Base-by-base conservation (phyloP, 2,888 invertebrate species). In the Ectobius pallidus region DNA sequence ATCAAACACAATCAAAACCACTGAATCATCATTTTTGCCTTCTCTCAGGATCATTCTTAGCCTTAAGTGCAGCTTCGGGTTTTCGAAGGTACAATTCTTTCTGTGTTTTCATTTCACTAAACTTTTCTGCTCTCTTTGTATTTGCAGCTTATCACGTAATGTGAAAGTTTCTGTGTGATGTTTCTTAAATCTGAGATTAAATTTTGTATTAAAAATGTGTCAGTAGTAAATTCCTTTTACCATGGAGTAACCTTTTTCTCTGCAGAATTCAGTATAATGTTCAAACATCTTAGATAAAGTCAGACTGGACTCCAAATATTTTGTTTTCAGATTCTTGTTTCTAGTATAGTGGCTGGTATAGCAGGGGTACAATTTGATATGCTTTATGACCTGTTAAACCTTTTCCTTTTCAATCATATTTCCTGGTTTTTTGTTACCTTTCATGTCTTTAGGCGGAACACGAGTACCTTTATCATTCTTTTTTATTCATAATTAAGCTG, bases 101-200 rank as follows among this genome's bases (percentile, higher is more conserved):
- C 20, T 58, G 58, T 58, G 27, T 22, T 58, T 58, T 58, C 3
- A 58, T 22, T 4, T 58, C 3, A 3, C 3, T 22, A n/a, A 58
- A 6, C 16, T 25, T 58, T 20, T 58, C 22, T 20, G 58, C 20
- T 7, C 58, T 14, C n/a, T 58, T 58, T 58, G 20, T n/a, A 58
- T 22, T 58, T 58, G 58, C n/a, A 58, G 58, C 58, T 58, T 20
- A 27, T 58, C 9, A 58, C 58, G 14, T 39, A 58, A 58, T 58
- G 9, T 58, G 58, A n/a, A 58, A 58, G 58, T 58, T 2, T 20
- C 20, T 58, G 7, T 58, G 9, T 58, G 58, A 9, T 6, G 39
- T 9, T 39, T 39, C 7, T 14, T 39, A 39, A 58, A 18, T 58
- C 27, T n/a, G n/a, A 6, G 58, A 58, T 58, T 58, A 14, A 58